These are phyloP conservation scores for Mycetomoellerius zeteki DNA, from an alignment of 1,140 invertebrate species.

Conservation along the genomic window DNA sequence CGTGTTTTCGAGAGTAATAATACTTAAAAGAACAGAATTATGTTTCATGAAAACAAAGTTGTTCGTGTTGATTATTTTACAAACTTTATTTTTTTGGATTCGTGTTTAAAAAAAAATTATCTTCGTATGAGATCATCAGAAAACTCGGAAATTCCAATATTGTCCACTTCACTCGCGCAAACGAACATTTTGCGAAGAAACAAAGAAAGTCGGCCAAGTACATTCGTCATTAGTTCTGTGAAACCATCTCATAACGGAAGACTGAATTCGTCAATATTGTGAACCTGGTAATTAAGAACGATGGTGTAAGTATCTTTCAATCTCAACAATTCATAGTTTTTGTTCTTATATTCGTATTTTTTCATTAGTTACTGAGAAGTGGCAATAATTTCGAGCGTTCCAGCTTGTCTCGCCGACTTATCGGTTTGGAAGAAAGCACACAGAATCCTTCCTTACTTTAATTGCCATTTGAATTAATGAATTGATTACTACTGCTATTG, in stretches of 20 bases:
- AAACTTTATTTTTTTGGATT: neutral
- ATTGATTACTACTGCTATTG: conserved; percentile 30
- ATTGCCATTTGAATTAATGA: conserved; percentile 35
- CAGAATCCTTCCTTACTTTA: conserved; percentile 39
- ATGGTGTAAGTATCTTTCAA: conserved; percentile 48
- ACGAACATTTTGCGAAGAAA: conserved; percentile 55
- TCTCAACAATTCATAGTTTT: conserved; percentile 56
- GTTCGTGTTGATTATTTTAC: neutral
- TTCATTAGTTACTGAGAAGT: conserved; percentile 62
- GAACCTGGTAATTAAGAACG: conserved; percentile 66
- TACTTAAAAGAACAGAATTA: neutral
- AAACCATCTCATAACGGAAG: conserved; percentile 51
- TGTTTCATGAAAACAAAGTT: neutral
- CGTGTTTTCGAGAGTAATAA: neutral
- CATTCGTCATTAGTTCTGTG: conserved; percentile 64
- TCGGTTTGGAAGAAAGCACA: conserved; percentile 34
- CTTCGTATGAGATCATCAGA: neutral
- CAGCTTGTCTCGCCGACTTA: conserved; percentile 2
- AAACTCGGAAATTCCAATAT: neutral
- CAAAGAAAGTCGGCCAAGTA: conserved; percentile 69
- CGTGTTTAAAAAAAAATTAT: neutral
- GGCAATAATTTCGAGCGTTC: neutral
- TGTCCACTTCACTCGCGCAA: neutral
- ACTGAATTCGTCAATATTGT: conserved; percentile 63
- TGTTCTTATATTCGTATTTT: conserved; percentile 60